Base-by-base conservation (phyloP, 1,140 invertebrate genomes). In the Homalodisca vitripennis region DNA sequence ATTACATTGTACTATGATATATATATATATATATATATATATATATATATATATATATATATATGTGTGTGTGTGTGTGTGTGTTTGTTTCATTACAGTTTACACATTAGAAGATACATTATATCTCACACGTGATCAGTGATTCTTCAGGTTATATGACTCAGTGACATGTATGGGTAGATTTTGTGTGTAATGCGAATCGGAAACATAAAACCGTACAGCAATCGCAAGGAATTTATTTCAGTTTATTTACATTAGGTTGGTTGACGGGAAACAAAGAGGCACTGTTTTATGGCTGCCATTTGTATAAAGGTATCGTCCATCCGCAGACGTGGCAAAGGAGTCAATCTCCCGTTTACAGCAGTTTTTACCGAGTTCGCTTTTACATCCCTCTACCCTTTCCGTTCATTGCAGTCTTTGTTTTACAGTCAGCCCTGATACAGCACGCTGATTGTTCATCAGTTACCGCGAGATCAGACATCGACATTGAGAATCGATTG, bases 211-310 rank as follows among this genome's bases (percentile, higher is more conserved):
- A 41, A 41, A 41, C 34, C 34, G 34, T 41, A 17, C 6, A 41
- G 6, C 48, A 3, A 14, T 51, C 48, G 3, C 3, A 51, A n/a
- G n/a, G n/a, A n/a, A 3, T 51, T 51, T 51, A 51, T 51, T n/a
- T 51, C n/a, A 20, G 14, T 51, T 51, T 51, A 51, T 51, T 51
- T 51, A 51, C 48, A 51, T 51, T 51, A 51, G 48, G n/a, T 51
- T 20, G 17, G 48, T 51, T 51, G n/a, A 51, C 48, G 22, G 22
- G 34, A 14, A 14, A 20, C 17, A 3, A 14, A 14, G 14, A 20
- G 14, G 14, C 48, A 20, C 3, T n/a, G 48, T 14, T 51, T 51
- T 51, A 51, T 22, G 17, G 48, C 48, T 3, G n/a, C 48, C 48
- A 51, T 51, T 51, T 51, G 48, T 51, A 22, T 51, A 51, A 51